Evolutionary conservation across 2,797 vertebrate genomes (phyloP).

Genomic region (Chelon auratus): DNA sequence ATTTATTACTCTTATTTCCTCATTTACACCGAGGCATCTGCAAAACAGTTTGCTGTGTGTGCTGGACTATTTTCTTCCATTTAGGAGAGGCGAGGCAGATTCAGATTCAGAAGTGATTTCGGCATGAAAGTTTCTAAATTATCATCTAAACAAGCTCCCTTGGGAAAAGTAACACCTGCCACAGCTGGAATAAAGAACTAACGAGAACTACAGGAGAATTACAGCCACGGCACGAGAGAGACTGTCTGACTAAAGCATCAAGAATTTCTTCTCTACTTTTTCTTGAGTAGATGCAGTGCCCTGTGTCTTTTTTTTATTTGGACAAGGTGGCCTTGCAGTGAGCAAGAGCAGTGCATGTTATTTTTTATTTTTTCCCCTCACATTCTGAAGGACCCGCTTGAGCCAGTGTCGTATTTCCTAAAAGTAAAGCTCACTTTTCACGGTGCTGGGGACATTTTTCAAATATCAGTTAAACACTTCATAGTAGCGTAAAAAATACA

Average conservation of each 20-base stretch:
- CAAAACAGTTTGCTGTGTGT: not conserved
- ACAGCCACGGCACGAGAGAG: not conserved
- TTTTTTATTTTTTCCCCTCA: not conserved
- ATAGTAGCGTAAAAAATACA: too few relatives aligned
- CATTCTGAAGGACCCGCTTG: too few relatives aligned
- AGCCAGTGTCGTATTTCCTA: too few relatives aligned
- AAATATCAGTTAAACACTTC: too few relatives aligned
- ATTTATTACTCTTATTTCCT: not conserved
- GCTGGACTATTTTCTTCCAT: not conserved
- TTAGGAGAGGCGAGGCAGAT: not conserved
- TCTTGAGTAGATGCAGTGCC: constrained; percentile 3
- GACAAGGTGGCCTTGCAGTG: too few relatives aligned
- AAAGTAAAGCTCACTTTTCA: too few relatives aligned
- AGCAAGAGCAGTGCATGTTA: not conserved
- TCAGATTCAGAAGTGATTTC: constrained; percentile 18
- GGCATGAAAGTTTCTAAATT: constrained; percentile 9
- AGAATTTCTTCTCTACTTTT: not conserved
- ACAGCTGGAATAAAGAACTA: not conserved
- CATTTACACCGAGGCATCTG: not conserved
- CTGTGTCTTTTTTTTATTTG: not conserved
- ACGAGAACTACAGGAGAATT: not conserved
- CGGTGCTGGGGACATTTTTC: too few relatives aligned
- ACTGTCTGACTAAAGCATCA: too few relatives aligned
- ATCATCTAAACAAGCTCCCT: not conserved
- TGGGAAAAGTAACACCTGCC: constrained; percentile 2